Evolutionary conservation across 2,113 vertebrate genomes (phyloP), one percentile per base, ranked within the genome.

Genomic region (Himantopus leucocephalus): DNA sequence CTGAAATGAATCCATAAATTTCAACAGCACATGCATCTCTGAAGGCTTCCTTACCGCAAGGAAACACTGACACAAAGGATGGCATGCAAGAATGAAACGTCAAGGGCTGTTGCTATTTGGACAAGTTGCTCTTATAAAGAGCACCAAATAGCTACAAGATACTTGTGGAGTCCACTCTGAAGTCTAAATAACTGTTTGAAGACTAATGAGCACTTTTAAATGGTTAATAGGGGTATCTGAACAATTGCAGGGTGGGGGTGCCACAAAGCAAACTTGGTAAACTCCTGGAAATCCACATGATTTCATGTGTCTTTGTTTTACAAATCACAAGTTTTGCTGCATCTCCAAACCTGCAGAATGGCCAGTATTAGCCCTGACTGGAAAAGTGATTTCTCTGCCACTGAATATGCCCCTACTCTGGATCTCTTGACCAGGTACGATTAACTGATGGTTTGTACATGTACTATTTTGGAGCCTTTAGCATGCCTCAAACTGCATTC

Each of bases 41-140:
- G 83, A 92, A 91, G 88, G 85, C 79, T 96, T 96, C 39, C 27
- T 95, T 93, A 96, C 92, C 8, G 9, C 67, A 45, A 89, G 81
- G 95, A 98, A 97, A 96, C 96, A 86, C 21, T 1, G 19, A 85
- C 92, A 98, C 97, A 98, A 98, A 98, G 96, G 93, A 96, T 82
- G 97, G 97, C 90, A 97, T 77, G 95, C 29, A n/a, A 94, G 85
- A 93, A 50, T 26, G 52, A 89, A 94, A 96, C 20, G 7, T 87
- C 93, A 96, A 97, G 92, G 84, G 94, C 94, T 96, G 95, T 79
- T 96, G 92, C 97, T 98, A 78, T 98, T 97, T 98, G 96, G 91
- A 97, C 73, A 98, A 98, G 96, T 39, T 59, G 94, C 96, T 95
- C 94, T 85, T 59, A 77, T 35, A 89, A 91, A 74, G 71, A 85